Conservation (phyloP, 2,113 vertebrate genomes). For the Jaculus jaculus region DNA sequence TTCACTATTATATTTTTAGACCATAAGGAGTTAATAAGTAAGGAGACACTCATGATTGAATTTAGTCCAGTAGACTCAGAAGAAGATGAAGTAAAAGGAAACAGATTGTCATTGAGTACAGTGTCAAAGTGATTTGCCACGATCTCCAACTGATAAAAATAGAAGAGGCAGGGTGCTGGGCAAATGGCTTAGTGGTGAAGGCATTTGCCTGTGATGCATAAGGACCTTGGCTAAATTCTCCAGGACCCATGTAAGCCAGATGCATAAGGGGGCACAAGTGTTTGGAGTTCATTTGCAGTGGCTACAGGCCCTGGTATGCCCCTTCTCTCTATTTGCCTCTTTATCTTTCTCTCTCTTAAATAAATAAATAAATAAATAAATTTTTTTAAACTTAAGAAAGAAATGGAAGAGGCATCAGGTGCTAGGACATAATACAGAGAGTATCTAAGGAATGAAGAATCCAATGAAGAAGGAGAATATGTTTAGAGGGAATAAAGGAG, state of each 20-base stretch:
- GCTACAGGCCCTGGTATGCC: too few species aligned
- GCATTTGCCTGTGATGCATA: too few species aligned
- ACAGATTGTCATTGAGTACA: not conserved
- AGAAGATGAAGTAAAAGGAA: constrained; percentile 4
- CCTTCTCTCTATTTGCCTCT: too few species aligned
- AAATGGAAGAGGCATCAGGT: not conserved
- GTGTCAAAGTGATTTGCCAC: not conserved
- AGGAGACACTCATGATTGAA: not conserved
- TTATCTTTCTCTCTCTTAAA: too few species aligned
- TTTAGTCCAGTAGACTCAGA: constrained; percentile 7
- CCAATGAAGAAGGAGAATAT: not conserved
- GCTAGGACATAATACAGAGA: not conserved
- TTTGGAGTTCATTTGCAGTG: too few species aligned
- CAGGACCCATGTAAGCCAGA: too few species aligned
- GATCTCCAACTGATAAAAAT: constrained; percentile 5
- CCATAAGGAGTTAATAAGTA: not conserved
- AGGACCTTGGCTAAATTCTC: too few species aligned
- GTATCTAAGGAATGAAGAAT: not conserved
- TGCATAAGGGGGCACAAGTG: too few species aligned
- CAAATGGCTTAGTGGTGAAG: too few species aligned
- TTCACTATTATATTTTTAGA: constrained; percentile 3
- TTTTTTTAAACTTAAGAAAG: too few species aligned
- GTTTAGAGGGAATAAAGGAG: not conserved
- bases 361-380: too few species aligned
- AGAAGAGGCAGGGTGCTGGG: not conserved